phyloP scores from a whole-genome alignment of 2,888 invertebrate genomes.

The Craniophora ligustri region DNA sequence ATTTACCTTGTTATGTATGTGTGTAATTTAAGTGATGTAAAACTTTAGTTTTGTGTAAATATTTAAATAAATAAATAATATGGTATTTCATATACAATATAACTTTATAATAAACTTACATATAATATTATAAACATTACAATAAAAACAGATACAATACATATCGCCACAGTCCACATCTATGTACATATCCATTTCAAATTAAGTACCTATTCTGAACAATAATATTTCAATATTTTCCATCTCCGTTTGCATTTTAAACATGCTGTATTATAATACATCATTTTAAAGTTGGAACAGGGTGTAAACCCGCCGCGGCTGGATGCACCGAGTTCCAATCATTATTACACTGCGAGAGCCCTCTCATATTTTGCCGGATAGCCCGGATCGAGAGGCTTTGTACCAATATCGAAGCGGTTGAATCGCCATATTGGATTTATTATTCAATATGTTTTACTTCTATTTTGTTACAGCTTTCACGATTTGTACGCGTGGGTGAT shows the following conservation, averaged over 20 bases:
- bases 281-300: conserved; percentile 10
- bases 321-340: conserved; percentile 17
- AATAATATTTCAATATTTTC: conserved; percentile 13
- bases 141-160: no score
- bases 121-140: no score
- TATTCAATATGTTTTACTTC: conserved; percentile 20
- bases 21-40: no score
- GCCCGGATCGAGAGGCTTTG: conserved; percentile 23
- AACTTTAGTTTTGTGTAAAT: no score
- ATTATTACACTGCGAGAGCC: conserved; percentile 27
- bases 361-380: conserved; percentile 38
- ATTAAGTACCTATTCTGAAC: no score
- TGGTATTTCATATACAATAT: no score
- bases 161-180: no score
- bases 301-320: conserved; percentile 9
- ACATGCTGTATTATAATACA: conserved; percentile 27
- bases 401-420: conserved; percentile 25
- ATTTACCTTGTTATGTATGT: no score
- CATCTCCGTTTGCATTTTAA: conserved; percentile 12
- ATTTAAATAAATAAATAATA: no score
- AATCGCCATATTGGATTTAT: conserved; percentile 32
- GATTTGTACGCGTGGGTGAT: not conserved
- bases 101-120: no score
- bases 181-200: no score
- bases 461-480: conserved; percentile 15